Base-by-base conservation (phyloP, 2,888 invertebrate genomes). In the Nomada hirtipes region DNA sequence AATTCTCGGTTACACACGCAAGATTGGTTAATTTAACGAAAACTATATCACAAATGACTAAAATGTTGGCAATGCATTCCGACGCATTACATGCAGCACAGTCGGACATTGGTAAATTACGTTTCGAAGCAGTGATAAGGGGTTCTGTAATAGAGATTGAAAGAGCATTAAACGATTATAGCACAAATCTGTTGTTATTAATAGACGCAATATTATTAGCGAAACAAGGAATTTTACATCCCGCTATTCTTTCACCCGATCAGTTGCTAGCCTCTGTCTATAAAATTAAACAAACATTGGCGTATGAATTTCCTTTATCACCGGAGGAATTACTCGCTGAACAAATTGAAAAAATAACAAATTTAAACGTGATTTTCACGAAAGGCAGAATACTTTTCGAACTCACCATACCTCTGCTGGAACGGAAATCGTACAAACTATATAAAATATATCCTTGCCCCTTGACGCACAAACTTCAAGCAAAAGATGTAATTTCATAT, bases 151-250 rank as follows among this genome's bases (percentile, higher is more conserved):
- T 50, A 7, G 29, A 64, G 26, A 26, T 64, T 15, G 52, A 36
- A 29, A 52, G 15, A 36, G 36, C 36, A 4, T 0, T 53, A 3
- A 36, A 65, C 18, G 65, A 65, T 29, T 65, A 65, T 29, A 65
- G 29, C 13, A 52, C 65, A 52, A 52, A 13, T 7, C 11, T 65
- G 15, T 26, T 26, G 26, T 18, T 53, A 11, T 11, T 65, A 7
- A 10, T 65, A 18, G 65, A 53, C 18, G 52, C 36, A 4, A n/a
- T 53, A 10, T 18, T 53, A 2, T 65, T 65, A 7, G 65, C 53
- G 53, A 65, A 52, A 29, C 65, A 52, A 18, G 36, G 65, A n/a
- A 52, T 65, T 53, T 15, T 65, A 10, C 52, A 65, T n/a, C 65
- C 65, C 4, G 65, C 36, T 10, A n/a, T 53, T n/a, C 15, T 53